phyloP scores from a whole-genome alignment of 2,113 vertebrate species.

The Gambusia affinis region DNA sequence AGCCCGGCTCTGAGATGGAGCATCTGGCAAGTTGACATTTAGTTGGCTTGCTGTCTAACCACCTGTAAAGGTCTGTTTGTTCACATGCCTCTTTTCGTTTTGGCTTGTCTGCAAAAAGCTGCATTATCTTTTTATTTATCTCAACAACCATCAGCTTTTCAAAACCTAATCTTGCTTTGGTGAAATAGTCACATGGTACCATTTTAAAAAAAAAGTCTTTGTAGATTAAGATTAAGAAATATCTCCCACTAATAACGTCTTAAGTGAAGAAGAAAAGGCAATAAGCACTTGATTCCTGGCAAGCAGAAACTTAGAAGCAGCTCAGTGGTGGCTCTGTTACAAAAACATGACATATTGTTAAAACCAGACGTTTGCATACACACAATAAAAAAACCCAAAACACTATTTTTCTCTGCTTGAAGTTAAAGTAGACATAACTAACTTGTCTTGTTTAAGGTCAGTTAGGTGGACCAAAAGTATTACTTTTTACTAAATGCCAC shows the following conservation, averaged over 20 bases:
- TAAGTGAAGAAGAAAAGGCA: conserved; percentile 24
- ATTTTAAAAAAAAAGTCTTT: conserved; percentile 44
- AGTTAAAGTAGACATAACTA: too few species aligned
- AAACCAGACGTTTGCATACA: too few species aligned
- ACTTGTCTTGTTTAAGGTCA: too few species aligned
- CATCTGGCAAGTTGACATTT: conserved; percentile 72
- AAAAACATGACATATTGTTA: neutral
- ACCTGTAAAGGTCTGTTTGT: conserved; percentile 59
- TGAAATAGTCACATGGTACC: conserved; percentile 25
- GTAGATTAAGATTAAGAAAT: conserved; percentile 29
- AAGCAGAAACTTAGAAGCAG: conserved; percentile 8
- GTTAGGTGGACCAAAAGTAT: too few species aligned
- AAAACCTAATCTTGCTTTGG: conserved; percentile 21
- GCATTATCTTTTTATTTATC: conserved; percentile 11
- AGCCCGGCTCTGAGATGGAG: conserved; percentile 42
- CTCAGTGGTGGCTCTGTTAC: neutral
- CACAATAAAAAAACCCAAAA: too few species aligned
- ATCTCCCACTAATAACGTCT: conserved; percentile 24
- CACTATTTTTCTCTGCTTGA: too few species aligned
- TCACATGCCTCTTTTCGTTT: conserved; percentile 34
- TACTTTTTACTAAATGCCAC: too few species aligned
- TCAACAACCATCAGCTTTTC: conserved; percentile 12
- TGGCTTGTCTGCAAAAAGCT: conserved; percentile 5
- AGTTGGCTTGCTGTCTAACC: conserved; percentile 48
- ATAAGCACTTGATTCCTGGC: conserved; percentile 8